Evolutionary conservation across 1,140 invertebrate species (phyloP).

Genomic region (Brachionus asplanchnoidis): DNA sequence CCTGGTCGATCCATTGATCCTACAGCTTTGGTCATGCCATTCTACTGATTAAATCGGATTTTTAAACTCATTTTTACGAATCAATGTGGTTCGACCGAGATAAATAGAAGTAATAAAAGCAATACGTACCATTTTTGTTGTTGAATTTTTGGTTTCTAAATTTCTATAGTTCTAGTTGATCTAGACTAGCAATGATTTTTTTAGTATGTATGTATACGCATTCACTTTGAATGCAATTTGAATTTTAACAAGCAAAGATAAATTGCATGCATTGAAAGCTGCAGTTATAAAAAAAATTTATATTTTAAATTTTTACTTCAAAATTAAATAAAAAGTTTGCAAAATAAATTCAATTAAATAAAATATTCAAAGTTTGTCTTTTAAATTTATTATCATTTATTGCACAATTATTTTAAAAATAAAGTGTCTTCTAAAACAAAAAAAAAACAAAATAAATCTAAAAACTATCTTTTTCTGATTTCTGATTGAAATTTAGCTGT

Average conservation of each 20-base stretch:
- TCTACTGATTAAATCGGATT: slow-evolving; percentile 9
- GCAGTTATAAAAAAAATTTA: not conserved
- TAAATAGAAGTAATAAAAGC: slow-evolving; percentile 31
- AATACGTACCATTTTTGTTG: slow-evolving; percentile 35
- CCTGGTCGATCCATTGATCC: not conserved
- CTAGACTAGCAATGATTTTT: slow-evolving; percentile 1
- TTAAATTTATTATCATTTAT: not conserved
- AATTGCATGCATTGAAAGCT: slow-evolving; percentile 14
- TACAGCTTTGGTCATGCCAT: not conserved
- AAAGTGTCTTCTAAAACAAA: too few relatives aligned
- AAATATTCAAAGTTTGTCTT: not conserved
- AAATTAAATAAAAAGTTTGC: not conserved
- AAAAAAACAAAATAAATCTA: too few relatives aligned
- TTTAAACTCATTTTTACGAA: not conserved
- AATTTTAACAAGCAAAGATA: slow-evolving; percentile 19
- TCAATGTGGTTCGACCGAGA: not conserved
- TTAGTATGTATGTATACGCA: not conserved
- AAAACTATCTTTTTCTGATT: not conserved
- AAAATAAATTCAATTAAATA: not conserved
- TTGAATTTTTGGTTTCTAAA: slow-evolving; percentile 28
- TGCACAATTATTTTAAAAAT: not conserved
- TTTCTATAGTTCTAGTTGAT: slow-evolving; percentile 34
- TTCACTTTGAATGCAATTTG: not conserved
- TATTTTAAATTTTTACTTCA: too few relatives aligned
- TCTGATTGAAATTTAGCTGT: not conserved